A percentile compares a stretch with the other conserved stretches of the same genome.
phyloP scores from a whole-genome alignment of 1,140 invertebrate species.

The Bombus superbus region DNA sequence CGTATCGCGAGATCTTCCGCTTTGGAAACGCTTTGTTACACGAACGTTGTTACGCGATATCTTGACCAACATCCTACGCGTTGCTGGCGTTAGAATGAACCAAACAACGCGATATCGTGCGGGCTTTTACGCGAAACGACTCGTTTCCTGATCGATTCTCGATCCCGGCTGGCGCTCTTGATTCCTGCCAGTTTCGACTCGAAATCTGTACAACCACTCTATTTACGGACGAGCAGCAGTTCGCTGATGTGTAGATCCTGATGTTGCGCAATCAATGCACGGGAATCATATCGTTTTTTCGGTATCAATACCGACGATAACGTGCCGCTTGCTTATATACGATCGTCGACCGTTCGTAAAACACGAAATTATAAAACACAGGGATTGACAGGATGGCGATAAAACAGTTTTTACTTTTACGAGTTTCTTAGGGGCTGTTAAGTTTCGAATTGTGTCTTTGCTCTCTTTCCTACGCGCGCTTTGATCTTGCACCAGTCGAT shows the following conservation, averaged over 20 bases:
- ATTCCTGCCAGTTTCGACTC: background rate
- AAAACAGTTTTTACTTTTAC: constrained; percentile 15
- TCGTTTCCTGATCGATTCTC: constrained; percentile 15
- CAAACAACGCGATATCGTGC: background rate
- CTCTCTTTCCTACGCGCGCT: background rate
- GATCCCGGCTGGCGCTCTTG: background rate
- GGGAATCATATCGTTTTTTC: background rate
- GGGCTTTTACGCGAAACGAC: constrained; percentile 14
- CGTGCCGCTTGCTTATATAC: background rate
- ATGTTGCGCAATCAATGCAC: constrained; percentile 18
- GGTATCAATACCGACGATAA: background rate
- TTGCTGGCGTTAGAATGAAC: background rate
- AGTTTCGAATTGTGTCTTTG: background rate
- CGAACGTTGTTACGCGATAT: constrained; percentile 37
- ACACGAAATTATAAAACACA: background rate
- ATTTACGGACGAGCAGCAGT: background rate
- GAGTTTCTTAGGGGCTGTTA: constrained; percentile 4
- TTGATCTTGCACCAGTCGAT: background rate
- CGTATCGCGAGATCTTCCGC: constrained; percentile 30
- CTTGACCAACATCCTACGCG: constrained; percentile 25
- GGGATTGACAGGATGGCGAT: background rate
- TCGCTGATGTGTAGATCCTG: background rate
- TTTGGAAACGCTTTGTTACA: constrained; percentile 43
- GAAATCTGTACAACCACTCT: background rate
- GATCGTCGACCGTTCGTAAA: background rate